Evolutionary conservation across 2,113 vertebrate species (phyloP), one percentile per base, ranked within the genome.

Genomic region (Cottus gobio): DNA sequence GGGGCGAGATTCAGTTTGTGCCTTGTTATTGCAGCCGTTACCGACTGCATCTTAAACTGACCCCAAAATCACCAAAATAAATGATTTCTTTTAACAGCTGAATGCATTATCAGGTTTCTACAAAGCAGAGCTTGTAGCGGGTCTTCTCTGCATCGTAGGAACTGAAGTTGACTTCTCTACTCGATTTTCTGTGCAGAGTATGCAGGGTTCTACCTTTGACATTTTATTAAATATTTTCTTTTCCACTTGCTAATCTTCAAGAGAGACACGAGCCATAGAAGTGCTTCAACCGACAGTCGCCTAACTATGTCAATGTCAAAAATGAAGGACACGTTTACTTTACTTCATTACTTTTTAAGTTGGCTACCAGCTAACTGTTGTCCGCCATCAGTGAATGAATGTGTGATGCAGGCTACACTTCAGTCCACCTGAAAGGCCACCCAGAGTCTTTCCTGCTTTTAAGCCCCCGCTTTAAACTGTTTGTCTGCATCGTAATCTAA

Each of bases 401-500:
- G 70, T 36, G 26, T 67, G 79, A 84, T 39, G 65, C 36, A 15
- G 54, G 24, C 54, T 13, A 1, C 65, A 62, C 50, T 44, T 62
- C 64, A 1, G 50, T 60, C 36, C 77, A 77, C 63, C 42, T 80
- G 50, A 80, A 91, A 57, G 85, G 68, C 87, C 82, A 89, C 79
- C 84, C 79, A 87, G 28, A 34, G 61, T 72, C 64, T 60, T 67
- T 86, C 80, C 52, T 87, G 78, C 71, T 76, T 80, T 58, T 74
- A 67, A 85, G 52, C 63, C 63, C 57, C 58, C 1, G 1, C 61
- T 64, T 42, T 61, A 77, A 87, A 82, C 62, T 62, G 60, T 84
- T 87, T 80, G 57, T 77, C 75, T 56, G 60, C 63, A 87, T 90
- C 75, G 75, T 73, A 75, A 76, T 83, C 75, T 68, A 75, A 79